phyloP scores from a whole-genome alignment of 2,888 invertebrate species.

The Bedellia somnulentella region DNA sequence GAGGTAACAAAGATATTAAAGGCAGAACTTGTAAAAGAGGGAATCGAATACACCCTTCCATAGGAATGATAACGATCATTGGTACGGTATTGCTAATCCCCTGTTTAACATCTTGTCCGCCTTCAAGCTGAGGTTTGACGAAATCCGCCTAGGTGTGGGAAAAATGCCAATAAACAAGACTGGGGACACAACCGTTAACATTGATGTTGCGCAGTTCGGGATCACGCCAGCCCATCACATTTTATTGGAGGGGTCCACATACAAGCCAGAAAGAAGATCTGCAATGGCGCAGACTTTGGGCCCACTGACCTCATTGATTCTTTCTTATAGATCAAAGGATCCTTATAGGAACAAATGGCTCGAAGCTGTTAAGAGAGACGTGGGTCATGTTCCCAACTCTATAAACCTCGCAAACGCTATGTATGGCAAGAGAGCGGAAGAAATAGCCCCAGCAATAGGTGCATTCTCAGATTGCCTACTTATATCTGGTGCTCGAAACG shows the following conservation, averaged over 20 bases:
- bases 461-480: constrained; percentile 3
- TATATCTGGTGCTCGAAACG: constrained; percentile 4
- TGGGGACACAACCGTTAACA: constrained; percentile 2
- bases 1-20: too few relatives aligned
- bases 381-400: constrained; percentile 5
- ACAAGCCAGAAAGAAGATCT: constrained; percentile 6
- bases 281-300: constrained; percentile 7
- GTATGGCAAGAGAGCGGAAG: constrained; percentile 4
- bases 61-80: too few relatives aligned
- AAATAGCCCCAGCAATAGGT: constrained; percentile 5
- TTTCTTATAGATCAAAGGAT: constrained; percentile 3
- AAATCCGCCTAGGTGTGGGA: too few relatives aligned
- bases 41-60: too few relatives aligned
- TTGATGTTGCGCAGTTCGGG: constrained; percentile 3
- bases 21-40: too few relatives aligned
- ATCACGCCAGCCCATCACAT: constrained; percentile 5
- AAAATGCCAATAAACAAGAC: too few relatives aligned
- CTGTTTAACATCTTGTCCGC: too few relatives aligned
- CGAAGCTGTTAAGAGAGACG: constrained; percentile 5
- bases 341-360: constrained; percentile 6
- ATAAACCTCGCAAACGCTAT: constrained; percentile 1
- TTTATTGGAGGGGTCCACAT: constrained; percentile 4
- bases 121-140: too few relatives aligned
- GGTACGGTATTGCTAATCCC: too few relatives aligned
- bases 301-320: constrained; percentile 2